Evolutionary conservation across 2,113 vertebrate species (phyloP), one percentile per base, ranked within the genome.

Genomic region (Cheirogaleus medius): DNA sequence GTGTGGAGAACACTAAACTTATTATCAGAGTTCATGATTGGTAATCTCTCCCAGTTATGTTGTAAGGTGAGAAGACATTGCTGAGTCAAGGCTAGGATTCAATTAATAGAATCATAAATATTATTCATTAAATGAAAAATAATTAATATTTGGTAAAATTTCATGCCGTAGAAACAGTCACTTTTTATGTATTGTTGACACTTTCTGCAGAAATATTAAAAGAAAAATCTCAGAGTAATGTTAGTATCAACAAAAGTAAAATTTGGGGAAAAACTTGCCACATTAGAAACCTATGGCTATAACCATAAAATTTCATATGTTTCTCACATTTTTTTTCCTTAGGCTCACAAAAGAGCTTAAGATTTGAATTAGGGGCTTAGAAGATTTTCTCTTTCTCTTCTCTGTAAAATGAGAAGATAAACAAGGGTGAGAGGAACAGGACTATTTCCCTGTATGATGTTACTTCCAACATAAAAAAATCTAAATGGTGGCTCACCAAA

Each of bases 171-270:
- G 18, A 58, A n/a, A 12, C 42, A 86, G n/a, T 85, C 95, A 63
- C 83, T 87, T 82, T 97, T 88, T 91, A 94, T 92, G 32, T 90
- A 92, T 39, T 42, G 29, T 78, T 86, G 56, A 81, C 37, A 90
- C 14, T 69, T 93, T 88, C 76, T 66, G 86, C 77, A 56, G 42
- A 91, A 92, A 91, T 94, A 91, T 42, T 83, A 78, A 93, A 84
- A 87, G 80, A 97, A 96, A 92, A 83, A 92, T 69, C 47, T 87
- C 63, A 85, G 80, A 95, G 96, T 87, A 91, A 76, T 69, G 60
- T 84, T 91, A 94, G 92, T 95, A 96, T 95, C 73, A 96, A 85
- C n/a, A 6, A 76, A 85, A 95, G 32, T 80, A 88, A 98, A 91
- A 49, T 78, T 77, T 56, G 64, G 37, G 66, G 42, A 21, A 77